Base-by-base conservation (phyloP, 64 coral and sea anemone genomes). In the Pocillopora damicornis region DNA sequence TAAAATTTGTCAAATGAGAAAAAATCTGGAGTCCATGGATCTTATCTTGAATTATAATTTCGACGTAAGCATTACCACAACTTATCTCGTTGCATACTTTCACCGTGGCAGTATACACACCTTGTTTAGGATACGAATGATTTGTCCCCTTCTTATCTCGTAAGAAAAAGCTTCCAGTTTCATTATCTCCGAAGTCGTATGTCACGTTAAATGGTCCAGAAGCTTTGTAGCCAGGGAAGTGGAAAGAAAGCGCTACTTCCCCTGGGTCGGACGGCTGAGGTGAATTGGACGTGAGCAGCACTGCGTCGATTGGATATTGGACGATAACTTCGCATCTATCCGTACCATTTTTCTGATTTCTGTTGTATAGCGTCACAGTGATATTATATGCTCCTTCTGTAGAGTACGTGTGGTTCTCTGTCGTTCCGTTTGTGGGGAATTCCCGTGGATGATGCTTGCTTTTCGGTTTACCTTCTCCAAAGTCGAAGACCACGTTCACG, bases 21-120 rank as follows among this genome's bases (percentile, higher is more conserved):
- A 13, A 12, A 75, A 26, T 61, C 0, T 37, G 37, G 23, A 88
- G 80, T 10, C 79, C 89, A 22, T 85, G 9, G 73, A 91, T 15
- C 34, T 65, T 20, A 45, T 91, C 89, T 86, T 86, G 89, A 60
- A 86, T 18, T 22, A 23, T 74, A 15, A 91, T 61, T 17, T 76
- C 59, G 4, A 34, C 71, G 12, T 20, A 13, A 18, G 30, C 58
- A 11, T 56, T 36, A 8, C 35, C 45, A 25, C 6, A 86, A 76
- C 73, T 86, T 35, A 91, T 58, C 42, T 74, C 59, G 63, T 91
- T 91, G 20, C 80, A 91, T 22, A 81, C 80, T 35, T 91, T 68
- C 51, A 91, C 89, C 51, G 79, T 91, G 6, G 60, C 81, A 35
- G 60, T 76, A 37, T 83, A 91, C 2, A 59, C 80, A 1, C 89